A percentile compares a stretch with the other conserved stretches of the same genome.
Evolutionary conservation across 2,797 vertebrate species (phyloP).

Genomic region (Merluccius polli): DNA sequence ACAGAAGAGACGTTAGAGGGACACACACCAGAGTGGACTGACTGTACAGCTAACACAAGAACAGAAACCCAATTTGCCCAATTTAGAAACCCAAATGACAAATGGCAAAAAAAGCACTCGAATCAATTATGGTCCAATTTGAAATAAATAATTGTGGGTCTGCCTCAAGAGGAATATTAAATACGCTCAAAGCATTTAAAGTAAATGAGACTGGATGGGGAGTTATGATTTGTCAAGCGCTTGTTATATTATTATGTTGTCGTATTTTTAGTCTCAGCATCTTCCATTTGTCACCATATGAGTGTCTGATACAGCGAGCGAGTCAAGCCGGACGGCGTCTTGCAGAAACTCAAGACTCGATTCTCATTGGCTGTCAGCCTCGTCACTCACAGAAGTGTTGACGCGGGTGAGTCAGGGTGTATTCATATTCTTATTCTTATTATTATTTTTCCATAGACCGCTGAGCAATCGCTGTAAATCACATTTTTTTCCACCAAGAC

Average conservation of each 20-base stretch:
- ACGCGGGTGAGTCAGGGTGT: background rate
- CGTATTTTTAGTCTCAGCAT: background rate
- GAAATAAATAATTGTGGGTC: background rate
- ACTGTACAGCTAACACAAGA: background rate
- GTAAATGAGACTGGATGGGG: background rate
- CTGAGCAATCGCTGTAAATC: background rate
- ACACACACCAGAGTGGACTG: no score
- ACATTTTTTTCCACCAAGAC: no score
- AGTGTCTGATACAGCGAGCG: background rate
- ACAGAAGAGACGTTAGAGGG: slow-evolving; percentile 23
- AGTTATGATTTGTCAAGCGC: background rate
- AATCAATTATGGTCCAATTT: background rate
- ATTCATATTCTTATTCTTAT: background rate
- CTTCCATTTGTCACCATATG: background rate
- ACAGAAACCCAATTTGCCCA: background rate
- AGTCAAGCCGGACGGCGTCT: background rate
- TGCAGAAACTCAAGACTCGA: background rate
- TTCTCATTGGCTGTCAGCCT: background rate
- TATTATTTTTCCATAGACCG: background rate
- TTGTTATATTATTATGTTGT: background rate
- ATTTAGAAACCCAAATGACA: background rate
- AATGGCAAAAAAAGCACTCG: background rate
- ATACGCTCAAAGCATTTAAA: no score
- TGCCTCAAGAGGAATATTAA: background rate
- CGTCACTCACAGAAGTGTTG: background rate